Percentiles rank a stretch among this genome's conserved stretches.
Evolutionary conservation across 1,140 invertebrate species (phyloP).

Genomic region (Drosophila chauvacae): DNA sequence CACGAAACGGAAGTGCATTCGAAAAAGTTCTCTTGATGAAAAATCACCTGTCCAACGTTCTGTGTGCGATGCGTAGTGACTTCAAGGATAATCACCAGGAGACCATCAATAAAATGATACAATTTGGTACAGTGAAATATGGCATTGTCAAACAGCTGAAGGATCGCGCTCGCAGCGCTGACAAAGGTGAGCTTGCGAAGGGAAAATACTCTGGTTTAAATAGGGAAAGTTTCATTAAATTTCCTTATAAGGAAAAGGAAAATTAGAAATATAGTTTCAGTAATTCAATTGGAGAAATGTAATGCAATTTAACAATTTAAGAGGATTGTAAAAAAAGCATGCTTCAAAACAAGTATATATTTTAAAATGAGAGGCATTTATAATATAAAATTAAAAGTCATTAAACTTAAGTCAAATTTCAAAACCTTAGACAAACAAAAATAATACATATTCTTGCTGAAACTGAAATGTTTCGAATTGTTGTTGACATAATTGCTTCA

Average conservation of each 20-base stretch:
- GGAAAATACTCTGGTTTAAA: background rate
- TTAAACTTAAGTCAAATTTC: background rate
- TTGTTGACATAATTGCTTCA: constrained; percentile 27
- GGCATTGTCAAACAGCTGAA: constrained; percentile 86
- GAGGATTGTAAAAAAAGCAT: too few species aligned
- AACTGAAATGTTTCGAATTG: constrained; percentile 13
- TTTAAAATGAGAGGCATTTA: too few species aligned
- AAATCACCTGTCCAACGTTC: constrained; percentile 79
- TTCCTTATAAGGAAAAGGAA: background rate
- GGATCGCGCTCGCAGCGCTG: constrained; percentile 83
- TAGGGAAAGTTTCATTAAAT: background rate
- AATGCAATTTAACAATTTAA: background rate
- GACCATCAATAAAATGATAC: constrained; percentile 86
- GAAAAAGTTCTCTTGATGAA: constrained; percentile 75
- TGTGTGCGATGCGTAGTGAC: constrained; percentile 85
- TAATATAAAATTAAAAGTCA: background rate
- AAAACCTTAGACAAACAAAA: background rate
- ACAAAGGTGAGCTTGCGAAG: constrained; percentile 68
- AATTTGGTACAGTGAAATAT: constrained; percentile 87
- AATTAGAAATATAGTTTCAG: background rate
- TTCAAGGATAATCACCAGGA: constrained; percentile 84
- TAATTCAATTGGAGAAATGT: background rate
- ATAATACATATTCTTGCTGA: background rate
- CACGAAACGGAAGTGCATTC: constrained; percentile 19
- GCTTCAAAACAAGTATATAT: too few species aligned